A percentile compares a stretch with the other conserved stretches of the same genome.
Evolutionary conservation across 2,888 invertebrate species (phyloP).

Genomic region (Drosophila demipolita): DNA sequence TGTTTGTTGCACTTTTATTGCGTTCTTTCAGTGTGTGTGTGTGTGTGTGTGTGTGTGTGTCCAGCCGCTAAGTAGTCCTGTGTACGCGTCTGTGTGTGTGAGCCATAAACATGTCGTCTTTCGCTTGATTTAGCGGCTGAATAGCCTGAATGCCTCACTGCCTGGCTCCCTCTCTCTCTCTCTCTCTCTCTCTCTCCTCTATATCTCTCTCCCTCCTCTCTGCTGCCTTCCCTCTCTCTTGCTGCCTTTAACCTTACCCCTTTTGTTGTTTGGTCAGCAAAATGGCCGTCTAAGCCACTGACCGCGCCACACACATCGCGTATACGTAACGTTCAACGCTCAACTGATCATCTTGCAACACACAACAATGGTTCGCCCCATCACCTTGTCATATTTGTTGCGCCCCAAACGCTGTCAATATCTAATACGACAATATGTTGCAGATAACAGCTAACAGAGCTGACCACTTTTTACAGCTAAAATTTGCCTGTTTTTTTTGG

Average conservation of each 20-base stretch:
- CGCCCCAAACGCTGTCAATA: slow-evolving; percentile 41
- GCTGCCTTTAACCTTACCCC: slow-evolving; percentile 10
- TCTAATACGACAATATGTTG: slow-evolving; percentile 50
- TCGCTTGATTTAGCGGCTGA: slow-evolving; percentile 83
- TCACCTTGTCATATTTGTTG: slow-evolving; percentile 49
- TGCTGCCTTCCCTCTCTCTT: not conserved
- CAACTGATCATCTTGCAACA: slow-evolving; percentile 33
- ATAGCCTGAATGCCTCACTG: slow-evolving; percentile 8
- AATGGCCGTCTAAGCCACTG: slow-evolving; percentile 72
- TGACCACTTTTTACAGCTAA: not conserved
- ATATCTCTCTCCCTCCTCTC: not conserved
- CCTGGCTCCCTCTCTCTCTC: not conserved
- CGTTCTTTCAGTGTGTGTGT: slow-evolving; percentile 63
- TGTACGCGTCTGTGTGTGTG: slow-evolving; percentile 41
- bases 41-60: slow-evolving; percentile 43
- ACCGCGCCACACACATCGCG: slow-evolving; percentile 61
- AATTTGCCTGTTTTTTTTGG: no score
- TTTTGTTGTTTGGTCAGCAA: slow-evolving; percentile 35
- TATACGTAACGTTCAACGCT: slow-evolving; percentile 67
- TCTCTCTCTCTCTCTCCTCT: not conserved
- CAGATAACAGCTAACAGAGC: slow-evolving; percentile 1
- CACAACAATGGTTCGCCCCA: slow-evolving; percentile 39
- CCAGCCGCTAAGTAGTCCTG: slow-evolving; percentile 69
- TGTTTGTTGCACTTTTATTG: slow-evolving; percentile 84
- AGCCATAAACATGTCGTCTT: slow-evolving; percentile 85